Evolutionary conservation across 64 coral and sea anemone genomes (phyloP).

Genomic region (Porites lutea): DNA sequence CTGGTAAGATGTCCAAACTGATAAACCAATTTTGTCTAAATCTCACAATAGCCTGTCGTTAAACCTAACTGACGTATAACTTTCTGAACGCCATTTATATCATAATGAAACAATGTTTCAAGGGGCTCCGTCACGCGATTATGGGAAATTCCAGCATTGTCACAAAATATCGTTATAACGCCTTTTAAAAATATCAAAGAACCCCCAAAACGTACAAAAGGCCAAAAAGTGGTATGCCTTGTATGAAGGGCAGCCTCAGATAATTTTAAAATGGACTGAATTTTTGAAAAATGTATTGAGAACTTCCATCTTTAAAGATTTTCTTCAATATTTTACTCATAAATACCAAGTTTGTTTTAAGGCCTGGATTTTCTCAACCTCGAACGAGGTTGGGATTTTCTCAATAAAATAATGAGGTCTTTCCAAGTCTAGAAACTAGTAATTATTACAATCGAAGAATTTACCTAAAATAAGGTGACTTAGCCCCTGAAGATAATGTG

Average conservation of each 20-base stretch:
- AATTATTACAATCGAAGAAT: constrained; percentile 1
- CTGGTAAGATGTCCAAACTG: background rate
- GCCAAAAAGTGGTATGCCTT: background rate
- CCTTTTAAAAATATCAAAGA: constrained; percentile 5
- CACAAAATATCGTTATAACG: background rate
- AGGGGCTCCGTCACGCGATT: background rate
- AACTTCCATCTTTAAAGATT: constrained; percentile 13
- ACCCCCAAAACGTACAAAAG: constrained; percentile 6
- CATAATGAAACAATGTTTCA: constrained; percentile 12
- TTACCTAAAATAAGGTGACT: constrained; percentile 1
- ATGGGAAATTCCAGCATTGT: constrained; percentile 1
- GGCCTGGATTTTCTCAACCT: no score
- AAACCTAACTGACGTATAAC: background rate
- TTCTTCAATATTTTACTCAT: constrained; percentile 6
- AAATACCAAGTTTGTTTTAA: constrained; percentile 1
- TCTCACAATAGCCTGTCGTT: constrained; percentile 14
- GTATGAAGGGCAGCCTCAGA: background rate
- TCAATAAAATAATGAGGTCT: constrained; percentile 4
- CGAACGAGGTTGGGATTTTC: no score
- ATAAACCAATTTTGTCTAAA: background rate
- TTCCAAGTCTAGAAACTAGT: constrained; percentile 1
- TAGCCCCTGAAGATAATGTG: constrained; percentile 13
- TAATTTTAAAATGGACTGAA: constrained; percentile 9
- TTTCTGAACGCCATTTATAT: constrained; percentile 11
- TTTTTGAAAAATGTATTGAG: constrained; percentile 4